Base-by-base conservation (phyloP, 2,888 invertebrate genomes). In the Carcina quercana region DNA sequence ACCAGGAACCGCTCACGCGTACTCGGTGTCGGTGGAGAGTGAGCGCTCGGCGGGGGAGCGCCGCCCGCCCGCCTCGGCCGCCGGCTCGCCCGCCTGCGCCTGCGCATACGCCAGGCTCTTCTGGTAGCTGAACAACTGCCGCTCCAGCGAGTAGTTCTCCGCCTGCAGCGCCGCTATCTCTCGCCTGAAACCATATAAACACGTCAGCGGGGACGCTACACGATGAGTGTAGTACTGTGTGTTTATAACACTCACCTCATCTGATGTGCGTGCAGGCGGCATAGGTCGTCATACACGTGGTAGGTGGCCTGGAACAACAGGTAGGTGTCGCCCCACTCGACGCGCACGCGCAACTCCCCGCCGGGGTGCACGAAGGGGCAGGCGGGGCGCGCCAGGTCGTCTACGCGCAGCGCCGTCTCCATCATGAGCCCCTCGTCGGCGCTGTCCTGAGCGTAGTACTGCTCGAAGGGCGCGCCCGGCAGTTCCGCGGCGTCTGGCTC, bases 241-340 rank as follows among this genome's bases (percentile, higher is more conserved):
- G n/a, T n/a, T n/a, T n/a, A n/a, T n/a, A 17, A n/a, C n/a, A n/a
- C 64, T 60, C 70, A 91, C 92, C 90, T 89, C 93, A 94, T 94
- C 64, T 94, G 94, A 60, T 91, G 91, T 66, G 91, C 91, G 69
- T 94, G 93, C 40, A 91, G 80, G 45, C 93, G 86, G 52, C 89
- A 89, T 25, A 93, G 89, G 70, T 94, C 93, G 65, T 94, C 94
- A 65, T 93, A 91, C 59, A 91, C 91, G 74, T 93, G 92, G 70
- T 94, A 94, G 38, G 91, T 91, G 38, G 93, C 91, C 67, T 92
- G 91, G 67, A 92, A 91, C 35, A 94, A 87, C 34, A 93, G 80
- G 57, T 93, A 91, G 30, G 91, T 91, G 64, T 93, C 93, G 52
- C 91, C 88, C 93, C 93, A 94, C 59, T 94, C 93, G 29, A 94